Percentiles rank a stretch among this genome's conserved stretches.
Conservation (phyloP, 2,888 invertebrate genomes). For the Cosmia pyralina region DNA sequence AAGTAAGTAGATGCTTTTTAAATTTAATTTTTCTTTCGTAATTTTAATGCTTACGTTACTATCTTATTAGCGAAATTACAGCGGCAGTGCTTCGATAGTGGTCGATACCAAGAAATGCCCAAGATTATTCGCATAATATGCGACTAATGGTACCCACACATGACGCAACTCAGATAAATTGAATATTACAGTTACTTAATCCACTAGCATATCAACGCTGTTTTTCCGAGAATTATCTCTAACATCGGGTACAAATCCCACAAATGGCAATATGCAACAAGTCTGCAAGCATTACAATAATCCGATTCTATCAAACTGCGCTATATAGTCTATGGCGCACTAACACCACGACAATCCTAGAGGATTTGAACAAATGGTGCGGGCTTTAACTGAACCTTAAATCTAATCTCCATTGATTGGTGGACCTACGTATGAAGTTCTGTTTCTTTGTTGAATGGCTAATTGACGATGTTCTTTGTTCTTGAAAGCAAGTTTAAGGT, state of each 20-base stretch:
- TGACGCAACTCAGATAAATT: background rate
- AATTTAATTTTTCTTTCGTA: too few species aligned
- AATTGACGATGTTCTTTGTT: conserved; percentile 1
- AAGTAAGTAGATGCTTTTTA: too few species aligned
- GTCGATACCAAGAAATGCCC: background rate
- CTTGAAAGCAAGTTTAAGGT: background rate
- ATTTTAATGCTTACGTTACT: too few species aligned
- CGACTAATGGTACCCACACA: background rate
- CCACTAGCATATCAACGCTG: background rate
- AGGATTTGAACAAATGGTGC: conserved; percentile 45
- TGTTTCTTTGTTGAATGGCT: conserved; percentile 18
- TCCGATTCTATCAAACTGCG: conserved; percentile 41
- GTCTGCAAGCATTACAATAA: conserved; percentile 48
- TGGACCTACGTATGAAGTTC: conserved; percentile 29
- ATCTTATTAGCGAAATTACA: background rate
- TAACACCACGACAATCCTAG: conserved; percentile 44
- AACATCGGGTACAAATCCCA: conserved; percentile 8
- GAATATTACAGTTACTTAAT: background rate
- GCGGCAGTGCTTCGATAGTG: background rate
- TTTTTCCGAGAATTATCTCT: conserved; percentile 6
- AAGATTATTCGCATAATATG: background rate
- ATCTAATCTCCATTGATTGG: conserved; percentile 38
- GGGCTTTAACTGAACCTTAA: conserved; percentile 22
- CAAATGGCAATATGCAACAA: conserved; percentile 48
- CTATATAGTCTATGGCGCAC: conserved; percentile 30